Percentiles rank a stretch among this genome's conserved stretches.
phyloP scores from a whole-genome alignment of 2,888 invertebrate genomes.

The Pycnomerus fuliginosus region DNA sequence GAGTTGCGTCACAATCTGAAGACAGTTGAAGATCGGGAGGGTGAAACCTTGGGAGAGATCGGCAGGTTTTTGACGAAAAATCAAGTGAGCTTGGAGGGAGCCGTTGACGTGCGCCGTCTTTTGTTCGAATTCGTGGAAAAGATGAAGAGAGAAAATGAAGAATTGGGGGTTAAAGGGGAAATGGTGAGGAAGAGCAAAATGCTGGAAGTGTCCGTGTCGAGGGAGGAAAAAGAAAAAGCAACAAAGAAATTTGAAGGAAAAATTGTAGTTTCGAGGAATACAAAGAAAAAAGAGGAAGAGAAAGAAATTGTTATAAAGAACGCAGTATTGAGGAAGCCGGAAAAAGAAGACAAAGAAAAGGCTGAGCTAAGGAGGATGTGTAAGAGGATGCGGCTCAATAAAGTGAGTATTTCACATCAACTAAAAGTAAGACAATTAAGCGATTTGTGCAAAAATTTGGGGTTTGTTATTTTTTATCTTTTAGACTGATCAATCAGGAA shows the following conservation, averaged over 20 bases:
- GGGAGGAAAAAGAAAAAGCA: constrained; percentile 21
- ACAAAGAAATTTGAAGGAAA: constrained; percentile 10
- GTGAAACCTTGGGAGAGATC: constrained; percentile 21
- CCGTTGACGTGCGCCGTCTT: constrained; percentile 3
- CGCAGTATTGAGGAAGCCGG: constrained; percentile 33
- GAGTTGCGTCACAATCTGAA: constrained; percentile 25
- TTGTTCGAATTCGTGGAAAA: constrained; percentile 1
- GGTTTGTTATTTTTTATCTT: no score
- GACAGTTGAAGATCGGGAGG: constrained; percentile 22
- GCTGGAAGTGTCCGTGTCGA: constrained; percentile 22
- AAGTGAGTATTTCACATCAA: no score
- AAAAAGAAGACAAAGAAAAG: constrained; percentile 36
- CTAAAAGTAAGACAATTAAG: no score
- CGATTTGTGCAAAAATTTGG: no score
- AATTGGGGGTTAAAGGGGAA: neutral
- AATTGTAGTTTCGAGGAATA: no score
- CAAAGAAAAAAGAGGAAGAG: no score
- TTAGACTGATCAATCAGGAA: no score
- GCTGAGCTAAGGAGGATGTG: constrained; percentile 49
- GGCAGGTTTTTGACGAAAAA: constrained; percentile 6
- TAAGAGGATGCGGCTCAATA: no score
- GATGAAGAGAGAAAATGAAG: constrained; percentile 5
- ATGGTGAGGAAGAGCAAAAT: constrained; percentile 32
- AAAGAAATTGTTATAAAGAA: constrained; percentile 45
- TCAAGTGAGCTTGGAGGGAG: neutral